These are phyloP conservation scores for Lepus timidus DNA, from an alignment of 2,113 vertebrate species.

Conservation along the genomic window DNA sequence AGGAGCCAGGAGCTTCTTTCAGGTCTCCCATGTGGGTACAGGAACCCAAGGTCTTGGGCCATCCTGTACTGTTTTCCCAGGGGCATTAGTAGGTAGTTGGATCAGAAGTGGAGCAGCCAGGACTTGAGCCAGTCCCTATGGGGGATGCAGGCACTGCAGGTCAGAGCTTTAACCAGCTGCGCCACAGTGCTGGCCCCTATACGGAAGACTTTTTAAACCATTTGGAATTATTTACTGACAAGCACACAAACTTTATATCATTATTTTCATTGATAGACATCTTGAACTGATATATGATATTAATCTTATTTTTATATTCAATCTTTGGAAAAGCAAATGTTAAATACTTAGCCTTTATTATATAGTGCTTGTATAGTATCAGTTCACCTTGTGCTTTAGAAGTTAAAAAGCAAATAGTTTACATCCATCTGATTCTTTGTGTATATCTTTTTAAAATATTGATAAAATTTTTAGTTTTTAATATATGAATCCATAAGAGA, in stretches of 20 bases:
- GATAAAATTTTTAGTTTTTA: neutral
- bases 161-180: too few species aligned
- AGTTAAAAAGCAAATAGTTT: conserved; percentile 16
- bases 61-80: too few species aligned
- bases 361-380: conserved; percentile 29
- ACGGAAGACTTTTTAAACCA: conserved; percentile 2
- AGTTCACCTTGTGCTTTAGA: conserved; percentile 50
- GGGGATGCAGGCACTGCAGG: too few species aligned
- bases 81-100: too few species aligned
- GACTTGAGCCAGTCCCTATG: too few species aligned
- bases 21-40: too few species aligned
- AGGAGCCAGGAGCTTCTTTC: too few species aligned
- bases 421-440: neutral
- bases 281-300: conserved; percentile 45
- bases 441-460: conserved; percentile 27
- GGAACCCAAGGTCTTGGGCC: too few species aligned
- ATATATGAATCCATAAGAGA: conserved; percentile 1
- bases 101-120: too few species aligned
- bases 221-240: conserved; percentile 55
- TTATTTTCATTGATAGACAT: conserved; percentile 24
- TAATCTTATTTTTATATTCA: conserved; percentile 29
- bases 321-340: conserved; percentile 45
- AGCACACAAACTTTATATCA: neutral
- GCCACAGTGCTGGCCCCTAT: too few species aligned
- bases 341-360: conserved; percentile 35